Evolutionary conservation across 2,797 vertebrate genomes (phyloP).

Genomic region (Hozukius guyotensis): DNA sequence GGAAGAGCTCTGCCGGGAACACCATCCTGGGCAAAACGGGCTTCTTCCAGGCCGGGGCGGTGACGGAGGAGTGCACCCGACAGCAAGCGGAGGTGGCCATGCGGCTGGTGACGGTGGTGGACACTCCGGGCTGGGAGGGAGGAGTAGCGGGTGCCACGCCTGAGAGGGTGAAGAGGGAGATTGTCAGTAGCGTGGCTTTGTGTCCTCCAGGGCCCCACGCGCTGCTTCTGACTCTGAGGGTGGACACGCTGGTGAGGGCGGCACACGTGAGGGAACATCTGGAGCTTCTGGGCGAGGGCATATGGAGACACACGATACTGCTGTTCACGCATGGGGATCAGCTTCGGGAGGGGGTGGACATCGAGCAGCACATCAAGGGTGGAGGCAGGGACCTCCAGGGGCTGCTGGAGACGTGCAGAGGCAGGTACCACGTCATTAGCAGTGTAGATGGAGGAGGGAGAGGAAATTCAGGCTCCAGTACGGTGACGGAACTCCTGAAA

Average conservation of each 20-base stretch:
- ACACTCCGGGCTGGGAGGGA: constrained; percentile 82
- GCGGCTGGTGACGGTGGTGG: constrained; percentile 80
- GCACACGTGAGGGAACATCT: constrained; percentile 74
- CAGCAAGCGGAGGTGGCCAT: constrained; percentile 70
- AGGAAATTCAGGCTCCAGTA: constrained; percentile 1
- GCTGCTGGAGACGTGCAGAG: constrained; percentile 78
- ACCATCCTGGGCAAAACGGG: constrained; percentile 65
- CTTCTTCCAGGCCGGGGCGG: constrained; percentile 60
- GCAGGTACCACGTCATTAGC: constrained; percentile 77
- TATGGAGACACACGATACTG: constrained; percentile 78
- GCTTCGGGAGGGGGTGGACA: constrained; percentile 77
- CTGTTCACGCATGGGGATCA: constrained; percentile 84
- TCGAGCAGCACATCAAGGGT: constrained; percentile 77
- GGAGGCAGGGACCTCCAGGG: constrained; percentile 76
- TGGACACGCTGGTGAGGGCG: constrained; percentile 70
- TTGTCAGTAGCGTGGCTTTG: constrained; percentile 61
- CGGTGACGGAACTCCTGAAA: constrained; percentile 75
- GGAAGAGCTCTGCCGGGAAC: constrained; percentile 82
- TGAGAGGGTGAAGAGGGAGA: constrained; percentile 80
- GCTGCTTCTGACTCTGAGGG: constrained; percentile 75
- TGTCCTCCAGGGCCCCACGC: constrained; percentile 83
- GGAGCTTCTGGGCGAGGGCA: constrained; percentile 76
- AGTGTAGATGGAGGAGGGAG: constrained; percentile 33
- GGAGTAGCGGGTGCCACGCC: constrained; percentile 70
- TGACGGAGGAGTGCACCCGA: constrained; percentile 78